Evolutionary conservation across 2,113 vertebrate genomes (phyloP).

Genomic region (Todiramphus saurophagus): DNA sequence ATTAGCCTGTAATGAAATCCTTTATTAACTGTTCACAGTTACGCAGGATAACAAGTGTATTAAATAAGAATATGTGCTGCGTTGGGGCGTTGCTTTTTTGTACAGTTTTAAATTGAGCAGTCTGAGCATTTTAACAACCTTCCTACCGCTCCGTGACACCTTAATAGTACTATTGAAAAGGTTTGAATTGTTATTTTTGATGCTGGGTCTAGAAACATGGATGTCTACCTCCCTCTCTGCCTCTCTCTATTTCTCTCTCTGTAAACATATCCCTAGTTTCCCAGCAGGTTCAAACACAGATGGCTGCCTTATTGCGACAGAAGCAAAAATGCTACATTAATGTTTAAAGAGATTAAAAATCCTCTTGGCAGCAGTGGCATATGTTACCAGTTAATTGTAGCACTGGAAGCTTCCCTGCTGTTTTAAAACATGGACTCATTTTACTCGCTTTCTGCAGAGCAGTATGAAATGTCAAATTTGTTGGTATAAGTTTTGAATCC

Average conservation of each 20-base stretch:
- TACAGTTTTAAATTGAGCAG: conserved; percentile 42
- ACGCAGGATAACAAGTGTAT: neutral
- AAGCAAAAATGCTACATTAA: conserved; percentile 84
- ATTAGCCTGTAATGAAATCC: neutral
- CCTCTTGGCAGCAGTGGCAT: conserved; percentile 80
- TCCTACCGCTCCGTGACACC: conserved; percentile 18
- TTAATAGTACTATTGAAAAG: conserved; percentile 60
- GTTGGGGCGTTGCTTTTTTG: neutral
- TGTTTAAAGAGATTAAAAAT: conserved; percentile 83
- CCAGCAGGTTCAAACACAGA: conserved; percentile 80
- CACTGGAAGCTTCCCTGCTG: conserved; percentile 80
- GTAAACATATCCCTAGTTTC: conserved; percentile 71
- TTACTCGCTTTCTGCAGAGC: conserved; percentile 72
- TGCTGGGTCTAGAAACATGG: conserved; percentile 31
- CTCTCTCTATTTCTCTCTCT: conserved; percentile 56
- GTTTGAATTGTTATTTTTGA: conserved; percentile 65
- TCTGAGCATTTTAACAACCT: conserved; percentile 17
- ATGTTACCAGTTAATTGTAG: conserved; percentile 86
- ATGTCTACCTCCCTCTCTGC: conserved; percentile 31
- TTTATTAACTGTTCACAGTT: neutral
- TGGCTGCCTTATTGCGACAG: conserved; percentile 80
- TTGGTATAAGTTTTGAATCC: conserved; percentile 72
- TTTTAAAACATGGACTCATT: conserved; percentile 78
- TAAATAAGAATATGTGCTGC: neutral
- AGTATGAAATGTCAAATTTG: conserved; percentile 76